Base-by-base conservation (phyloP, 2,113 vertebrate genomes). In the Setophaga coronata region DNA sequence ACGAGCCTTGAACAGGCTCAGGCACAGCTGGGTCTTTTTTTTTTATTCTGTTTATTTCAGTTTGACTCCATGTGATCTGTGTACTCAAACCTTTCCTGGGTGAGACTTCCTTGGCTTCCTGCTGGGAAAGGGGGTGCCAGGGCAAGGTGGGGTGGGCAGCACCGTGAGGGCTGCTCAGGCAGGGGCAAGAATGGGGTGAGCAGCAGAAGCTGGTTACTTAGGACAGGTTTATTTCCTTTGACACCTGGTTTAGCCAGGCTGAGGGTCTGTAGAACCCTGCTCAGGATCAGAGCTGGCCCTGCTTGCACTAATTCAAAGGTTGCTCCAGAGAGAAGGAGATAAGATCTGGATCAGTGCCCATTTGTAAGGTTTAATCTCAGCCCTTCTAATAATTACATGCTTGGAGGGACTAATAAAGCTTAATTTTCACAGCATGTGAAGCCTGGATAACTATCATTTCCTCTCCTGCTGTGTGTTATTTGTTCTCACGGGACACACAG, bases 1-100 rank as follows among this genome's bases (percentile, higher is more conserved):
- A 66, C 89, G 28, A 89, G 93, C 87, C 74, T 43, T 8, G 13
- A 93, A 87, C 95, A 96, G 90, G 95, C 85, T 95, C 95, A 90
- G 90, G 33, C 96, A 93, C 74, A 94, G 84, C 87, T 93, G 62
- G 48, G 4, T 36, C 50, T 57, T 34, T 67, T 45, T 66, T 38
- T 58, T 76, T 54, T 15, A n/a, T 79, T 24, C 73, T 91, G 85
- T 93, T 96, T 76, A 86, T 95, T 96, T 94, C 73, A 12, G 62
- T 82, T 91, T 82, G 66, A 91, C 93, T 96, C 91, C 73, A 93
- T 61, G 84, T 82, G 91, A 82, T 95, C 66, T 65, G 6, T 53
- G 72, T 87, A 42, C 80, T 48, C n/a, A 25, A 26, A 64, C 62
- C 89, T 62, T 62, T 43, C 83, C 88, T 34, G 29, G 87, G 72